phyloP scores from a whole-genome alignment of 2,888 invertebrate species.

The Drosophila helvetica region DNA sequence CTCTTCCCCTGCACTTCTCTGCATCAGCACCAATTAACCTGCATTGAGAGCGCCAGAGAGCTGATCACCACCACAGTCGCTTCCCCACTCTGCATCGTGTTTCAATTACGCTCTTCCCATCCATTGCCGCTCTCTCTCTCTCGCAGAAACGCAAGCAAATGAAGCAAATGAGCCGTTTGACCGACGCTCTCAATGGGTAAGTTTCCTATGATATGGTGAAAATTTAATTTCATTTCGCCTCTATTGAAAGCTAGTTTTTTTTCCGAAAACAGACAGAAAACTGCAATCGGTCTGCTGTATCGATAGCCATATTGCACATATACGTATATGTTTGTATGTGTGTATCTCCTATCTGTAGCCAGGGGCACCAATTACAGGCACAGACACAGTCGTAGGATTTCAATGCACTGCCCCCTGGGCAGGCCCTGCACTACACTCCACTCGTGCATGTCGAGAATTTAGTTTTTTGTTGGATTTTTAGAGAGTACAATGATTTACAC shows the following conservation, averaged over 20 bases:
- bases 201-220: background rate
- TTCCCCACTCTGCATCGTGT: too few species aligned
- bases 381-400: background rate
- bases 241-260: background rate
- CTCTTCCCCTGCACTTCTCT: background rate
- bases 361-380: background rate
- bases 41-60: conserved; percentile 33
- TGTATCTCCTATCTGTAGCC: background rate
- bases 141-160: background rate
- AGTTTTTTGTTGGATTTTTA: background rate
- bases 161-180: background rate
- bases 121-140: too few species aligned
- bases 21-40: conserved; percentile 32
- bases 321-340: too few species aligned
- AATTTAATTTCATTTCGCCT: background rate
- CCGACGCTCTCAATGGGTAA: background rate
- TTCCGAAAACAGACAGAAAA: background rate
- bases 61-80: background rate
- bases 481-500: too few species aligned
- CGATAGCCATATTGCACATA: background rate
- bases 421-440: background rate
- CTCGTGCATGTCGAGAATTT: background rate
- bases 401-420: background rate
- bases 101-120: too few species aligned
- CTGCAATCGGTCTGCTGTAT: background rate